Percentiles rank a stretch among this genome's conserved stretches.
phyloP scores from a whole-genome alignment of 92 coral and sea anemone genomes.

The Actinostola sp. region DNA sequence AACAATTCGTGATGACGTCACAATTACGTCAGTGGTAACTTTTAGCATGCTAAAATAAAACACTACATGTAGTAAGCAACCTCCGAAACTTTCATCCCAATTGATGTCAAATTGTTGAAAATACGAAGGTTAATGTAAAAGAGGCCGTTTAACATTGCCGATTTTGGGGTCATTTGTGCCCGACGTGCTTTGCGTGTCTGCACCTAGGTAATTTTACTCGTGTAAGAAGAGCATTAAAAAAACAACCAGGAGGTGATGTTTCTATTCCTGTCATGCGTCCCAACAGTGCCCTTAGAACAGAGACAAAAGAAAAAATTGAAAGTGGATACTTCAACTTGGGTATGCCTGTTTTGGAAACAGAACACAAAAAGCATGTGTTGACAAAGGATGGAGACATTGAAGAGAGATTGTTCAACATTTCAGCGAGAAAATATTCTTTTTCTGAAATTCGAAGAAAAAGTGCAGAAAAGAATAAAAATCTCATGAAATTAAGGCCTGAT shows the following conservation, averaged over 20 bases:
- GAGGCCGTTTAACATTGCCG: too few relatives aligned
- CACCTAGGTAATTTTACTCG: too few relatives aligned
- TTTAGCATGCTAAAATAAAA: too few relatives aligned
- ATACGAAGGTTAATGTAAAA: too few relatives aligned
- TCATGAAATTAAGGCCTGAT: constrained; percentile 9
- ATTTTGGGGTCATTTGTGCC: too few relatives aligned
- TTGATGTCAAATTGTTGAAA: too few relatives aligned
- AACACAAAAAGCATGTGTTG: constrained; percentile 1
- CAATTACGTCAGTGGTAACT: too few relatives aligned
- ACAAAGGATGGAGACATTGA: constrained; percentile 14
- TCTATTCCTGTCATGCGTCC: constrained; percentile 31
- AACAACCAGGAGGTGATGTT: constrained; percentile 38
- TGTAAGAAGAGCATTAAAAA: constrained; percentile 9
- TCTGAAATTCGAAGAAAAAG: constrained; percentile 18
- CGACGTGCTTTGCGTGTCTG: too few relatives aligned
- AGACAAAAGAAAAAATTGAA: constrained; percentile 14
- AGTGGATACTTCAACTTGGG: constrained; percentile 35
- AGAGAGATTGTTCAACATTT: constrained; percentile 1
- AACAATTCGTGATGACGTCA: too few relatives aligned
- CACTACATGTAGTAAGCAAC: too few relatives aligned
- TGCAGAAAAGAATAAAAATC: constrained; percentile 4
- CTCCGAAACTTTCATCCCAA: too few relatives aligned
- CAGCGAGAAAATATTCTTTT: constrained; percentile 26
- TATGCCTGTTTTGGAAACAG: constrained; percentile 21
- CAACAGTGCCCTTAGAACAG: constrained; percentile 8